phyloP scores from a whole-genome alignment of 2,888 invertebrate genomes.

The Lydus trimaculatus region DNA sequence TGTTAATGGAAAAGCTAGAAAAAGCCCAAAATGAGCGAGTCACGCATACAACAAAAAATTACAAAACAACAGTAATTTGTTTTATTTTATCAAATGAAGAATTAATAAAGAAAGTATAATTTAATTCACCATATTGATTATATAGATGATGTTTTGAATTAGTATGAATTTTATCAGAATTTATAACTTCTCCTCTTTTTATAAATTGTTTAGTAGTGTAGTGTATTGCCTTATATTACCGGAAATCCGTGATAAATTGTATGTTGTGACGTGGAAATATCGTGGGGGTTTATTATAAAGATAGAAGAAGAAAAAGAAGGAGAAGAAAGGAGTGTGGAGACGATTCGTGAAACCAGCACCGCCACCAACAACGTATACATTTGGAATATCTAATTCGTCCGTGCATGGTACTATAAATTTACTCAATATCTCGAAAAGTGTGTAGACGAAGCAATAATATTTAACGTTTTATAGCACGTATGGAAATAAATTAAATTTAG shows the following conservation, averaged over 20 bases:
- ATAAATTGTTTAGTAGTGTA: conserved; percentile 1
- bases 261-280: conserved; percentile 26
- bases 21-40: not conserved
- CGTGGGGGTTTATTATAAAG: conserved; percentile 30
- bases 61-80: not conserved
- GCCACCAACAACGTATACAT: not conserved
- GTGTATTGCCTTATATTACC: conserved; percentile 23
- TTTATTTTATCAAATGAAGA: no score
- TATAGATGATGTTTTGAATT: not conserved
- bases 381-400: conserved; percentile 38
- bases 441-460: conserved; percentile 19
- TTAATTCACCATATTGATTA: not conserved
- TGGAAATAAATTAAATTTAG: not conserved
- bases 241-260: conserved; percentile 35
- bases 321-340: not conserved
- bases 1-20: not conserved
- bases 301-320: conserved; percentile 17
- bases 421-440: conserved; percentile 36
- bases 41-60: not conserved
- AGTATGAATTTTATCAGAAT: not conserved
- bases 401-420: conserved; percentile 41
- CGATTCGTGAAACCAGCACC: conserved; percentile 8
- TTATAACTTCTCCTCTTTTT: not conserved
- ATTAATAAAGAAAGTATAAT: no score
- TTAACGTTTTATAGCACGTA: not conserved